Percentiles rank a stretch among this genome's conserved stretches.
Evolutionary conservation across 2,797 vertebrate genomes (phyloP).

Genomic region (Ataeniobius toweri): DNA sequence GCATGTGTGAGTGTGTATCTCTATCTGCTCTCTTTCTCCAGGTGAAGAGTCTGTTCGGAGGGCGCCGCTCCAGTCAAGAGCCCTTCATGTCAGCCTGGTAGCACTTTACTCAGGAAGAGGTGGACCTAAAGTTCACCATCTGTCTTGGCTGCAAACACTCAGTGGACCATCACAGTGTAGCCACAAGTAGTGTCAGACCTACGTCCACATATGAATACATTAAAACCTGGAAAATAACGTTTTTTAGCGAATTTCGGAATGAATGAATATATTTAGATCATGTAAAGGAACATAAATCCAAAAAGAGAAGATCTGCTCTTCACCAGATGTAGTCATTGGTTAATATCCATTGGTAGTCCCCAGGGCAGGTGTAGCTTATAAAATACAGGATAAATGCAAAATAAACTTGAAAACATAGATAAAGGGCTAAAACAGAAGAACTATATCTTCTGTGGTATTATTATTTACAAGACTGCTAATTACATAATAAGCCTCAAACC

Average conservation of each 20-base stretch:
- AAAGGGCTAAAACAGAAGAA: background rate
- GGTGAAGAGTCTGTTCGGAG: slow-evolving; percentile 72
- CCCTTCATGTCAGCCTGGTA: slow-evolving; percentile 58
- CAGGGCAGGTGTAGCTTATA: background rate
- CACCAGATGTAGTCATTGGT: background rate
- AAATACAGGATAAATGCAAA: background rate
- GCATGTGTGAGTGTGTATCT: slow-evolving; percentile 42
- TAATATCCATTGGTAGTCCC: background rate
- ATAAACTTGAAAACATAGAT: background rate
- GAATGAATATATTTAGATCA: background rate
- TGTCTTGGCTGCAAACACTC: slow-evolving; percentile 58
- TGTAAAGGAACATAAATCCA: background rate
- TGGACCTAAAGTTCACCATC: slow-evolving; percentile 49
- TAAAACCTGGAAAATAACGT: background rate
- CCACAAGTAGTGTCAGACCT: slow-evolving; percentile 43
- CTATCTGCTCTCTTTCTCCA: slow-evolving; percentile 56
- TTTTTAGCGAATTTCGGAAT: background rate
- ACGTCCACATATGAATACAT: background rate
- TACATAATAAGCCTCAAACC: background rate
- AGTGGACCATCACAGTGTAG: slow-evolving; percentile 40
- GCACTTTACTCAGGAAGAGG: slow-evolving; percentile 59
- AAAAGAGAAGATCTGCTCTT: background rate
- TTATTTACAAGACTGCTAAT: background rate
- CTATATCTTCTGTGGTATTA: background rate
- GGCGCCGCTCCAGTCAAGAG: slow-evolving; percentile 68